Base-by-base conservation (phyloP, 1,140 invertebrate species). In the Drosophila kikkawai region DNA sequence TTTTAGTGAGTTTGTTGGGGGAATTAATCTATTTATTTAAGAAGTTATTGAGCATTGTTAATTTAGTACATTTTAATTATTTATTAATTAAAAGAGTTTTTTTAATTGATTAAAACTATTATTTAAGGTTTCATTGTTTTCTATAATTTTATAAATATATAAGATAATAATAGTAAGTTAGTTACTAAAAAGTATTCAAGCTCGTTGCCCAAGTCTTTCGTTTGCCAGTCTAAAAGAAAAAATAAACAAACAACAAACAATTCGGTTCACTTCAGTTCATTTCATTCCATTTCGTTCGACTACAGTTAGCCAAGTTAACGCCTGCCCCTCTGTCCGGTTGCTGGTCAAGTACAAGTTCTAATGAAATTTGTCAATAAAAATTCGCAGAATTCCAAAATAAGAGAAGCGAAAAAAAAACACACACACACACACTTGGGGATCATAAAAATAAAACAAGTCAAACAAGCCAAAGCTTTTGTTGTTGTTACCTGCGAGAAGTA, bases 331-430 rank as follows among this genome's bases (percentile, higher is more conserved):
- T 7, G 17, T 69, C 50, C 39, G 26, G 39, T 39, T 71, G 36
- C 36, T 41, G 60, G 8, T 64, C 75, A 55, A 58, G 68, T 83
- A 88, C 73, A 87, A 87, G 84, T 87, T 87, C 84, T 87, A 87
- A 87, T 83, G 84, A 87, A 87, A 88, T 87, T 80, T 87, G 84
- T 87, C 84, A 87, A 87, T 87, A 87, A 73, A 87, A 88, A 80
- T 87, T 87, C 84, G 84, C 84, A 88, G 84, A 87, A 87, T 78
- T 87, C 71, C 66, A 48, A 57, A 57, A 79, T 58, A n/a, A 84
- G 63, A 63, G 34, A 61, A 58, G 50, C 50, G 19, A 67, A 70
- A 61, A 45, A 64, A 44, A 26, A n/a, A n/a, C n/a, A n/a, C n/a
- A 29, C 17, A 39, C 29, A 34, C 47, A 64, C 34, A 37, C 53